Evolutionary conservation across 2,797 vertebrate genomes (phyloP).

Genomic region (Megaceryle alcyon): DNA sequence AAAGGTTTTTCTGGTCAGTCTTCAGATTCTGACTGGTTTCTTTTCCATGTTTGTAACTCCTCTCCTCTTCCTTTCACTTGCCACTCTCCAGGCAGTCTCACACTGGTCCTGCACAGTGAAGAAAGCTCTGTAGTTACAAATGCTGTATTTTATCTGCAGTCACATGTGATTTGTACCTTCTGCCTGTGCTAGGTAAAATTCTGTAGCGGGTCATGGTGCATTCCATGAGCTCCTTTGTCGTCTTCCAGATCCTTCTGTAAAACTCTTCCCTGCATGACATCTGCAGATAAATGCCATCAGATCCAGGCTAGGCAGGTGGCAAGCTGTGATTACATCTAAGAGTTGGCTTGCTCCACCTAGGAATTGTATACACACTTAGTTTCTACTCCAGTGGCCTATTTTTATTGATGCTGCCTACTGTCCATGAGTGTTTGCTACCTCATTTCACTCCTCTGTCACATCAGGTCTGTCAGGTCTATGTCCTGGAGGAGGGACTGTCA

Average conservation of each 20-base stretch:
- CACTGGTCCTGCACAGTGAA: background rate
- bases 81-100: background rate
- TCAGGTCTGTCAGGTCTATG: background rate
- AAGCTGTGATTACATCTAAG: conserved; percentile 33
- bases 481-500: background rate
- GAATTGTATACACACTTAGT: background rate
- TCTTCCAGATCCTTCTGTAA: background rate
- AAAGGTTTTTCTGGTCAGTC: background rate
- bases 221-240: background rate
- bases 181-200: background rate
- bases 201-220: background rate
- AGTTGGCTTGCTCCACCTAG: conserved; percentile 18
- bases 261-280: background rate
- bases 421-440: background rate
- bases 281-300: conserved; percentile 21
- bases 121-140: background rate
- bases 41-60: background rate
- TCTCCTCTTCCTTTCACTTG: background rate
- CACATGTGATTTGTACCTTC: background rate
- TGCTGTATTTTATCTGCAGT: background rate
- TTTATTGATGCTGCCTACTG: background rate
- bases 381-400: background rate
- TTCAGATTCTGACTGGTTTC: background rate
- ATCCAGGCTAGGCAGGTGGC: conserved; percentile 17
- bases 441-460: conserved; percentile 12